A percentile compares a stretch with the other conserved stretches of the same genome.
Conservation (phyloP, 1,140 invertebrate species). For the Eupeodes corollae region DNA sequence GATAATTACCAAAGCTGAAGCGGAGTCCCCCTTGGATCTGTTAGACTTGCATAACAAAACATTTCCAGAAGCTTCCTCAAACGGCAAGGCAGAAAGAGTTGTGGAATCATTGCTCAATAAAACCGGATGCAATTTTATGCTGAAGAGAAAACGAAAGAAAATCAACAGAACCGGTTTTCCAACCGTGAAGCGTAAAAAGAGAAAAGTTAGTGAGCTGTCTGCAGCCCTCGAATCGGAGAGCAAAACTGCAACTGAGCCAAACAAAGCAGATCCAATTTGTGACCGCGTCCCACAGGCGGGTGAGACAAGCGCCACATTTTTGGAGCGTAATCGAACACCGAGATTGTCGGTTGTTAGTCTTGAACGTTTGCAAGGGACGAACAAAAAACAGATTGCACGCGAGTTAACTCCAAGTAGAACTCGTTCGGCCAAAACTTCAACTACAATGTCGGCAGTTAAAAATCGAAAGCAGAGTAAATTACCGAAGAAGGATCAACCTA, state of each 20-base stretch:
- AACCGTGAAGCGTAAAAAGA: constrained; percentile 72
- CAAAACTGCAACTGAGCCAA: neutral
- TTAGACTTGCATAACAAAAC: constrained; percentile 19
- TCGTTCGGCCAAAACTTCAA: no score
- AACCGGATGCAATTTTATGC: constrained; percentile 40
- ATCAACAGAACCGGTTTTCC: constrained; percentile 81
- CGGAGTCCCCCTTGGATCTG: constrained; percentile 23
- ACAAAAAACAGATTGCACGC: constrained; percentile 8
- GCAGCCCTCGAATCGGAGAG: neutral
- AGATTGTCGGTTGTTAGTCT: constrained; percentile 45
- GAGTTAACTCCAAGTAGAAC: constrained; percentile 15
- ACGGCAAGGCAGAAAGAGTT: constrained; percentile 21
- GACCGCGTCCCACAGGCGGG: constrained; percentile 53
- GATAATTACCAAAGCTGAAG: constrained; percentile 30
- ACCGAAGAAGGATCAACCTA: constrained; percentile 29
- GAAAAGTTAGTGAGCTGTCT: constrained; percentile 40
- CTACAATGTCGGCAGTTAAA: no score
- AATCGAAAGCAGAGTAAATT: neutral
- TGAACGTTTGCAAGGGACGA: constrained; percentile 45
- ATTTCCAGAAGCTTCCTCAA: constrained; percentile 13
- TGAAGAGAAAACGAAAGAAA: constrained; percentile 60
- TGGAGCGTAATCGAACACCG: constrained; percentile 43
- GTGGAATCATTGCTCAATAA: constrained; percentile 29
- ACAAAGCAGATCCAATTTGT: constrained; percentile 38
- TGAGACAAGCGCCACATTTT: constrained; percentile 49